These are phyloP conservation scores for Rhagium mordax DNA, from an alignment of 2,888 invertebrate genomes.

Conservation along the genomic window DNA sequence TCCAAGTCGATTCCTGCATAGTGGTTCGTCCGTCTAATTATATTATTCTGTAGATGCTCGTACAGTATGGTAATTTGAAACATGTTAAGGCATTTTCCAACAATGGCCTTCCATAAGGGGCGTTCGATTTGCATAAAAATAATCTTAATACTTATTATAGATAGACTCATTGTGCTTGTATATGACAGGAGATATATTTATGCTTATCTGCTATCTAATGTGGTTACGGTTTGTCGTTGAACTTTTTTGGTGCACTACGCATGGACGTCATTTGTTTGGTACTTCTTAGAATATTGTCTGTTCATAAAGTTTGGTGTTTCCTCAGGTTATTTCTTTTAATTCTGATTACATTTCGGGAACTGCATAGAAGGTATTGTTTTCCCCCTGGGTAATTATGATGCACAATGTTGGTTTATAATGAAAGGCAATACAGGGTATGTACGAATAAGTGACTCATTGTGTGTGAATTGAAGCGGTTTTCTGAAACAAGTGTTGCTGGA, in stretches of 20 bases:
- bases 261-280: neutral
- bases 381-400: neutral
- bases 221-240: neutral
- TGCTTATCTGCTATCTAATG: neutral
- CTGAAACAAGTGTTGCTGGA: too few species aligned
- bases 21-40: neutral
- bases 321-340: neutral
- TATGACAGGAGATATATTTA: neutral
- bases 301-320: neutral
- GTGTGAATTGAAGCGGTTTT: too few species aligned
- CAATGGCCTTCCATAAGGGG: constrained; percentile 8
- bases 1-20: neutral
- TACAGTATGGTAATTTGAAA: neutral
- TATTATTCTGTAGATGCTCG: neutral
- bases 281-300: neutral
- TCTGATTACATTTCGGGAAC: neutral
- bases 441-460: too few species aligned
- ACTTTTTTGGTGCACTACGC: neutral
- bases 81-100: neutral
- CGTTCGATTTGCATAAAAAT: constrained; percentile 14
- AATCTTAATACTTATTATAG: constrained; percentile 20
- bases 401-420: neutral
- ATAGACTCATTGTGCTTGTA: neutral
- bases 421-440: too few species aligned
- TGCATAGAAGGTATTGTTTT: neutral